These are phyloP conservation scores for Nicator chloris DNA, from an alignment of 2,113 vertebrate genomes.

Conservation along the genomic window DNA sequence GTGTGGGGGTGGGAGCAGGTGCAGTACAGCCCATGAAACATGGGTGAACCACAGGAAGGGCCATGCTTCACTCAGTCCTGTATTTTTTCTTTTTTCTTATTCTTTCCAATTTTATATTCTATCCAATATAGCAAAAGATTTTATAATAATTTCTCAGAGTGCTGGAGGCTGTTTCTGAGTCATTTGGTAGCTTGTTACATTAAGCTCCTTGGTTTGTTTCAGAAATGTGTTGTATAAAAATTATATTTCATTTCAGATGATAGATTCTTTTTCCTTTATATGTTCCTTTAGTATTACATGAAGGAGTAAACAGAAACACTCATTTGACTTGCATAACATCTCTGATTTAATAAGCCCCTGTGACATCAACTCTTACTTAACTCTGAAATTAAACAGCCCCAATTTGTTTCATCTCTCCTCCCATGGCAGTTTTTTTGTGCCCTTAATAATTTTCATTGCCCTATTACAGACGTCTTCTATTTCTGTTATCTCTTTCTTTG, in stretches of 20 bases:
- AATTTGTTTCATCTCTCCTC: not conserved
- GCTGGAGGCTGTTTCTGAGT: not conserved
- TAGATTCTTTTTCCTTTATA: not conserved
- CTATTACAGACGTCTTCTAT: not conserved
- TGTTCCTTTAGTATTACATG: not conserved
- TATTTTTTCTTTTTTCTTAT: not conserved
- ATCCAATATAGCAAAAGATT: not conserved
- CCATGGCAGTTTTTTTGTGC: not conserved
- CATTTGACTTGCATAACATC: not conserved
- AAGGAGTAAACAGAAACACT: not conserved
- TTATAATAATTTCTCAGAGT: not conserved
- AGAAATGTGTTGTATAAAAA: not conserved
- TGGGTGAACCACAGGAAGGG: not conserved
- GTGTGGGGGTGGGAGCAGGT: not conserved
- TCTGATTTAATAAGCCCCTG: not conserved
- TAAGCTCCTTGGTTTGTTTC: not conserved
- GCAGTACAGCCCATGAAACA: not conserved
- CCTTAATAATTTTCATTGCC: conserved; percentile 3
- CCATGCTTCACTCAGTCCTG: not conserved
- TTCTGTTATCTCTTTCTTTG: not conserved
- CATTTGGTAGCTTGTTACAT: not conserved
- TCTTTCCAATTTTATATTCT: not conserved
- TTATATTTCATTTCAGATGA: not conserved
- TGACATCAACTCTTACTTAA: not conserved
- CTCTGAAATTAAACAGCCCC: not conserved